Percentiles rank a stretch among this genome's conserved stretches.
Conservation (phyloP, 2,113 vertebrate genomes). For the Phaethon lepturus region DNA sequence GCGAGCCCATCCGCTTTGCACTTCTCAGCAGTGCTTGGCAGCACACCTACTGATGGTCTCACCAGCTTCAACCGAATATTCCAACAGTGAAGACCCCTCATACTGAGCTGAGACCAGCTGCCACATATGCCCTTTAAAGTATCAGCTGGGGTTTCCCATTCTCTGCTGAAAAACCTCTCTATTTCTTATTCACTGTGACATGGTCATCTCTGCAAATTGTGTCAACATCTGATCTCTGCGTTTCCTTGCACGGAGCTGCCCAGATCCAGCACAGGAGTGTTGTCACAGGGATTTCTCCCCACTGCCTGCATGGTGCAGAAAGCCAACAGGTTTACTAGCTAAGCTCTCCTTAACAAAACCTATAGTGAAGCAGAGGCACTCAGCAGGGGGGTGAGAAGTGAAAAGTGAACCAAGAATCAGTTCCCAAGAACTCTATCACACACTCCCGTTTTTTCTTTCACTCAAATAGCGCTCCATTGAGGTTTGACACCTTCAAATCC, state of each 20-base stretch:
- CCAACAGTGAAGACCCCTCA: not conserved
- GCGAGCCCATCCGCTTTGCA: not conserved
- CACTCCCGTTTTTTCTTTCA: not conserved
- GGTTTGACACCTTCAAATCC: not conserved
- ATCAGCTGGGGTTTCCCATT: not conserved
- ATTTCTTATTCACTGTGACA: not conserved
- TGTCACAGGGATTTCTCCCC: not conserved
- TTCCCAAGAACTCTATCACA: not conserved
- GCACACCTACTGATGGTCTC: not conserved
- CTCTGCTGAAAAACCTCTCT: not conserved
- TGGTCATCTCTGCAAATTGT: not conserved
- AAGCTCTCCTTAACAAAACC: not conserved
- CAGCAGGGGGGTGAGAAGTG: not conserved
- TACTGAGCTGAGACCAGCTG: not conserved
- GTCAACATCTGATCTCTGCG: not conserved
- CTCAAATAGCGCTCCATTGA: not conserved
- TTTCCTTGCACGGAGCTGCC: not conserved
- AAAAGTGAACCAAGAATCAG: fast-evolving
- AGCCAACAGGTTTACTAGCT: not conserved
- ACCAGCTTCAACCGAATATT: not conserved
- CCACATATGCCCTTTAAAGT: not conserved
- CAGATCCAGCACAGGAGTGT: not conserved
- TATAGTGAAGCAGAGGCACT: not conserved
- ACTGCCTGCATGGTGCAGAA: not conserved
- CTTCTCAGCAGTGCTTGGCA: not conserved